Base-by-base conservation (phyloP, 2,888 invertebrate species). In the Rhamnusium bicolor region DNA sequence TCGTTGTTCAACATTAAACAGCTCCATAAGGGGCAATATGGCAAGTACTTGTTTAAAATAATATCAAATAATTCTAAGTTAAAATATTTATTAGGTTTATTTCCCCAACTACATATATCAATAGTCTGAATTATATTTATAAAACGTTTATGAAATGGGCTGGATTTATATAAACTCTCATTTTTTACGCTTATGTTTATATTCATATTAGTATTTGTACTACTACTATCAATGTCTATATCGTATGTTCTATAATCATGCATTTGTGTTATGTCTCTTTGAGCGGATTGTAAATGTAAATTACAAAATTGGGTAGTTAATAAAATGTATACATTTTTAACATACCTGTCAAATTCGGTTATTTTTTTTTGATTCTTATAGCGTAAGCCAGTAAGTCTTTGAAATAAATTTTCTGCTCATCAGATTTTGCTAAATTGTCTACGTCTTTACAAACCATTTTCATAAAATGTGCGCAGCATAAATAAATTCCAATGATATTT, bases 401-500 rank as follows among this genome's bases (percentile, higher is more conserved):
- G 7, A 7, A 6, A 32, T 79, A 76, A 18, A 78, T 77, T 32
- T 32, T 32, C 8, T 32, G 29, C 12, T 47, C 46, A 16, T 21
- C 56, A 40, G 70, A 54, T 2, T 32, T 47, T 7, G 27, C 18
- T 1, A 18, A 12, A 32, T 49, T 8, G 32, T 77, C 58, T 12
- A 77, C 29, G 40, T 77, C 74, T 65, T 77, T 72, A 8, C 62
- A 60, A 2, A 73, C 32, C 63, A 73, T 77, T 69, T 77, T 77
- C 14, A 47, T 14, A 14, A 47, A 47, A 14, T 47, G 14, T 5
- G n/a, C 47, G 14, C 14, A 47, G 14, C 75, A 75, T 29, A 77
- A 18, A 58, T 71, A 54, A 1, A 70, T 46, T 51, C 54, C 56
- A 10, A 70, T 51, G 12, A 60, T 7, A 49, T 16, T 14, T 18